A percentile compares a stretch with the other conserved stretches of the same genome.
These are phyloP conservation scores for Cossypha dichroa DNA, from an alignment of 2,797 vertebrate species.

Conservation along the genomic window DNA sequence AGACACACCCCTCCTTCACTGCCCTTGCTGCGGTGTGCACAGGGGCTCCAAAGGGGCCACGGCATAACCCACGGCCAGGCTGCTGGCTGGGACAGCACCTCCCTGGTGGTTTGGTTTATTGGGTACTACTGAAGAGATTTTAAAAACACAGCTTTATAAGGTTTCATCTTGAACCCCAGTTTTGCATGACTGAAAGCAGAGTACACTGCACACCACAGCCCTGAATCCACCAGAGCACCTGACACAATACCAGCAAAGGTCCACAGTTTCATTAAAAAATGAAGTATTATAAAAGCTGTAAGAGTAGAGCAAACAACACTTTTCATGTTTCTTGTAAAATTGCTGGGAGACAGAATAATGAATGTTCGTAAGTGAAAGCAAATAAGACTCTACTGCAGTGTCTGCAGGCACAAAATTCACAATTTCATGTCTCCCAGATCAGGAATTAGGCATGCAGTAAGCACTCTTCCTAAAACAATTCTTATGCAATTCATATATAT, in stretches of 20 bases:
- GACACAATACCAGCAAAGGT: neutral
- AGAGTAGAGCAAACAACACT: neutral
- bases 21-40: neutral
- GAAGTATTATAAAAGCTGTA: neutral
- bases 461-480: neutral
- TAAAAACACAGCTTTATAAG: neutral
- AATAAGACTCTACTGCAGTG: neutral
- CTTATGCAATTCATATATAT: neutral
- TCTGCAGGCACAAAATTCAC: neutral
- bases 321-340: neutral
- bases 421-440: neutral
- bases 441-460: neutral
- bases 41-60: neutral
- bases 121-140: neutral
- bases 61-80: neutral
- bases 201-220: neutral
- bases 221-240: rapidly evolving
- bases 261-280: neutral
- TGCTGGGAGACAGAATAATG: neutral
- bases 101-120: neutral
- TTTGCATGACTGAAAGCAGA: neutral
- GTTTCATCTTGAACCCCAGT: neutral
- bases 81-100: neutral
- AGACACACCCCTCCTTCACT: neutral
- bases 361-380: neutral